phyloP scores from a whole-genome alignment of 2,113 vertebrate species.

The Corydoras maculifer region DNA sequence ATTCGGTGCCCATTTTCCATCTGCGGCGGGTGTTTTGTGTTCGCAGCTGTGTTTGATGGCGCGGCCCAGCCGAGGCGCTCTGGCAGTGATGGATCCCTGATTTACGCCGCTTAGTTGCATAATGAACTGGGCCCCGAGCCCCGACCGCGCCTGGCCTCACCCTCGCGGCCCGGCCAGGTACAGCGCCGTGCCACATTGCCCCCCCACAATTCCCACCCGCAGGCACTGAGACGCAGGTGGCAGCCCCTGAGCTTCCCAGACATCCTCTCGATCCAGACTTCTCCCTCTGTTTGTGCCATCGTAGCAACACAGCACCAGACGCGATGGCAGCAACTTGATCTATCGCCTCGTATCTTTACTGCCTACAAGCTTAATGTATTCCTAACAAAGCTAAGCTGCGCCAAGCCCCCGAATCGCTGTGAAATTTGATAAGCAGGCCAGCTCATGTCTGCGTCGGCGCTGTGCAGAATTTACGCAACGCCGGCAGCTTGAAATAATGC shows the following conservation, averaged over 20 bases:
- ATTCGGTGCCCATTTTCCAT: conserved; percentile 68
- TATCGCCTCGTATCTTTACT: conserved; percentile 52
- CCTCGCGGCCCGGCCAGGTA: conserved; percentile 41
- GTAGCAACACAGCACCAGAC: conserved; percentile 29
- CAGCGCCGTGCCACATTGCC: conserved; percentile 24
- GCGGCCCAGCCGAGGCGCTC: conserved; percentile 50
- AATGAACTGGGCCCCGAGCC: conserved; percentile 58
- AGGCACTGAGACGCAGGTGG: conserved; percentile 64
- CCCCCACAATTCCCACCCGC: conserved; percentile 16
- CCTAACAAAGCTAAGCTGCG: conserved; percentile 48
- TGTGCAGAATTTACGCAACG: conserved; percentile 38
- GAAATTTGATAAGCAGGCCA: conserved; percentile 54
- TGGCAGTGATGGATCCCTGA: conserved; percentile 68
- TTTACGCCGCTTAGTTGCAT: conserved; percentile 67
- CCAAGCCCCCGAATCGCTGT: conserved; percentile 45
- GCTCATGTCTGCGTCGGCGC: conserved; percentile 41
- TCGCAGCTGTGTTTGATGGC: conserved; percentile 74
- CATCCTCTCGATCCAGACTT: conserved; percentile 43
- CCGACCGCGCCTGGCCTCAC: conserved; percentile 28
- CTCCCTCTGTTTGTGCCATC: conserved; percentile 41
- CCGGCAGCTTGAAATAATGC: conserved; percentile 34
- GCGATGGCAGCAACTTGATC: conserved; percentile 49
- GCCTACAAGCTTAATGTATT: conserved; percentile 53
- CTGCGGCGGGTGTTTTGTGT: conserved; percentile 67
- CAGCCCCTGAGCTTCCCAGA: conserved; percentile 56